Evolutionary conservation across 2,797 vertebrate genomes (phyloP).

Genomic region (Sternarchorhynchus goeldii): DNA sequence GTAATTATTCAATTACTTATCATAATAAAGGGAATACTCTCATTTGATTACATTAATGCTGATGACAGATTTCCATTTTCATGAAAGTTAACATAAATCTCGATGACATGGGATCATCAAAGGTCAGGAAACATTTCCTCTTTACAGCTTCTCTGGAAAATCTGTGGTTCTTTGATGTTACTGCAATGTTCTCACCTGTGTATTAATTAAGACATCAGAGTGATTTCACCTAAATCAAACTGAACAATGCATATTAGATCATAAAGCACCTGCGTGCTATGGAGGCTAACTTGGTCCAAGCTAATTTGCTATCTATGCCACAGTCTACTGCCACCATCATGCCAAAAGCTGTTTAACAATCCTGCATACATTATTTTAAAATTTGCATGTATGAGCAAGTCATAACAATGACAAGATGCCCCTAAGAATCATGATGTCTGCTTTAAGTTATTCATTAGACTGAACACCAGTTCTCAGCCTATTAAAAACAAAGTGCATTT

Average conservation of each 20-base stretch:
- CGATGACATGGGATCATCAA: not conserved
- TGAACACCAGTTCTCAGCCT: no score
- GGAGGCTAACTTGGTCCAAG: not conserved
- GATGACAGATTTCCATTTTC: conserved; percentile 53
- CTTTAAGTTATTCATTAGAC: no score
- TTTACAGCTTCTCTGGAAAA: no score
- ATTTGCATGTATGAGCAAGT: no score
- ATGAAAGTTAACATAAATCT: conserved; percentile 53
- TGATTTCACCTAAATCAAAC: not conserved
- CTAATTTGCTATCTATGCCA: no score
- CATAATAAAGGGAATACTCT: conserved; percentile 61
- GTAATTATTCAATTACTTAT: conserved; percentile 65
- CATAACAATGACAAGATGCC: no score
- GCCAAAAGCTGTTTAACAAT: no score
- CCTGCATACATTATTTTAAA: no score
- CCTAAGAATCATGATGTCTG: no score
- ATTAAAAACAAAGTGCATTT: no score
- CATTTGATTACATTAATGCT: conserved; percentile 57
- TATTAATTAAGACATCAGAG: conserved; percentile 24
- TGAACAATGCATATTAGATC: not conserved
- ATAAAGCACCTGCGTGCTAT: not conserved
- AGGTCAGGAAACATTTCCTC: conserved; percentile 12
- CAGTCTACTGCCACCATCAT: no score
- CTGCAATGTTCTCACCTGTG: not conserved
- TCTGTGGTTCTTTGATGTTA: not conserved